Base-by-base conservation (phyloP, 2,888 invertebrate species). In the Drosophila subsilvestris region DNA sequence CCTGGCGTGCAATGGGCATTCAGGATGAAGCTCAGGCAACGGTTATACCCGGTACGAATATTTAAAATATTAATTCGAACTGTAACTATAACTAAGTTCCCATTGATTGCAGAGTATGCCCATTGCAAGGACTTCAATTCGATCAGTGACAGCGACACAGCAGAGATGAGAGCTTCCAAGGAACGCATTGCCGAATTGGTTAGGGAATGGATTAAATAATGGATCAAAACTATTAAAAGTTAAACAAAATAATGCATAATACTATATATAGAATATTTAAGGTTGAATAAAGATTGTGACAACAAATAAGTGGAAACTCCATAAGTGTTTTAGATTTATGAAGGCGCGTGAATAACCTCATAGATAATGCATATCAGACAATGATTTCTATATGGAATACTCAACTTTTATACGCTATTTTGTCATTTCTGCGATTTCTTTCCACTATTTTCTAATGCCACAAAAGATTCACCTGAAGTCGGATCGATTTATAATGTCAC, bases 1-100 rank as follows among this genome's bases (percentile, higher is more conserved):
- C 94, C 8, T 94, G 94, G 94, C 92, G 93, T 71, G 88, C 92
- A 0, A 91, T 94, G 77, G 94, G 94, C 25, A 89, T 90, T 47
- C 85, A 92, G 5, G 78, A 91, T 29, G 90, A 90, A 5, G 59
- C 76, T 0, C 74, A 88, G 45, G 86, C 88, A 2, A 91, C 88
- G 1, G 61, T 91, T 57, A 86, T 91, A 63, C 91, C 91, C 66
- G 71, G 91, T n/a, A n/a, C n/a, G n/a, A n/a, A n/a, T n/a, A n/a
- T n/a, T n/a, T n/a, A n/a, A n/a, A n/a, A n/a, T n/a, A n/a, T n/a
- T n/a, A n/a, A n/a, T n/a, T n/a, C n/a, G n/a, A n/a, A n/a, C n/a
- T n/a, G 0, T 12, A 22, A 22, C 17, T 20, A 29, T 12, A 0
- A 2, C 7, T 32, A 5, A 4, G 22, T 25, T 7, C 17, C 1